Evolutionary conservation across 1,140 invertebrate species (phyloP), one percentile per base, ranked within the genome.

Genomic region (Zaprionus vittiger): DNA sequence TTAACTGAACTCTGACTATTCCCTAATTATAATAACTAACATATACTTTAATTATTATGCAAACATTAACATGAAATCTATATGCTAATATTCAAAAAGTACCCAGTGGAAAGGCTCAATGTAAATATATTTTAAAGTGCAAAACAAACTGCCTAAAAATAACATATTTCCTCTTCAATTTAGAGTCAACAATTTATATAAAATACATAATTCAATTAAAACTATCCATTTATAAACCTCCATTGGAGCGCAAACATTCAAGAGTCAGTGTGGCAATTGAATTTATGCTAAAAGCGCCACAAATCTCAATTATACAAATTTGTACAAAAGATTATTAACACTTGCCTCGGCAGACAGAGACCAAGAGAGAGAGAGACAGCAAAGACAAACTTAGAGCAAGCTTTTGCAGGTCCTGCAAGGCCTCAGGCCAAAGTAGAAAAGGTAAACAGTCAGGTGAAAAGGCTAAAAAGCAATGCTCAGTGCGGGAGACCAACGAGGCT

Each of bases 261-360:
- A 20, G 26, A 37, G 38, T 31, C 28, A 20, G 17, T 56, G 57
- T 64, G 28, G 49, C 61, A 66, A 61, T 55, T 44, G 52, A 71
- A 66, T 83, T 57, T 52, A 41, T 34, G 37, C 54, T 22, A 62
- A 72, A 65, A 64, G 69, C 73, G 47, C 64, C 52, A 69, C 47
- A 77, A 63, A 70, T 80, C 62, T 28, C 31, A 74, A 78, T 78
- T 78, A 83, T 80, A 67, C 67, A 72, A 80, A 80, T 83, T 65
- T 71, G 38, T 49, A 64, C 41, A 55, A 55, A 55, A 65, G 55
- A 85, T 87, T 69, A 78, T 80, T 78, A 83, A 77, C 83, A 86
- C 83, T 80, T 64, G 28, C 56, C 37, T 68, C 62, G 56, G 44
- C 61, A 52, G 4, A 12, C 4, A 24, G 11, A 12, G 20, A 24